Evolutionary conservation across 1,140 invertebrate genomes (phyloP), one percentile per base, ranked within the genome.

Genomic region (Drosophila mojavensis): DNA sequence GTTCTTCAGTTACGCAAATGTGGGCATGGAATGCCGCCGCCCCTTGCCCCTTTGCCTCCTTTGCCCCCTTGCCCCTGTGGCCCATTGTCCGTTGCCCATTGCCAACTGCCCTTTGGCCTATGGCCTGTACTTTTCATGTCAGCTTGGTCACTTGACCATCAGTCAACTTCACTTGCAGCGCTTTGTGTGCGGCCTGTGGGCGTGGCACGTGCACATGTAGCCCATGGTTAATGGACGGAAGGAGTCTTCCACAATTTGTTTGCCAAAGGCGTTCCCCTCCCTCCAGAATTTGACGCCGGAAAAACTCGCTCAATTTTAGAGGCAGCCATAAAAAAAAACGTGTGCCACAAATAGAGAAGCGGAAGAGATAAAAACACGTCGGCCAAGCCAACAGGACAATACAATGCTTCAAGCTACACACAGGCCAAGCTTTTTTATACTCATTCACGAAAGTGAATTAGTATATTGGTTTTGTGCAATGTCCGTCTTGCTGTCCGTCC

Each of bases 91-190:
- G 20, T 24, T 2, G 20, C 3, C 20, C 20, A 3, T 24, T 24
- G 13, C 26, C 11, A 30, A 20, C n/a, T 20, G n/a, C 6, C 10
- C 51, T 17, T 4, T 47, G 43, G n/a, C 43, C 6, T 15, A 9
- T 47, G n/a, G 4, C 26, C 17, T 39, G 36, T 13, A 39, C 36
- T 39, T 39, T 39, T 15, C 15, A 20, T 43, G 54, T 53, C 55
- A 69, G 51, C 47, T 13, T n/a, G 36, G 28, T 39, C 20, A 67
- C 62, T 72, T 39, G 70, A 36, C 64, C 70, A 73, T 73, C 64
- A 68, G 70, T 73, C 64, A 68, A 73, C 70, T 60, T 73, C 70
- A 73, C 56, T 68, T 55, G 50, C 70, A 73, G 51, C 48, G 17
- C 50, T 30, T 41, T 45, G 24, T 45, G 24, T 33, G 55, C 17